A percentile compares a stretch with the other conserved stretches of the same genome.
These are phyloP conservation scores for Lasioglossum albipes DNA, from an alignment of 1,140 invertebrate genomes.

Conservation along the genomic window DNA sequence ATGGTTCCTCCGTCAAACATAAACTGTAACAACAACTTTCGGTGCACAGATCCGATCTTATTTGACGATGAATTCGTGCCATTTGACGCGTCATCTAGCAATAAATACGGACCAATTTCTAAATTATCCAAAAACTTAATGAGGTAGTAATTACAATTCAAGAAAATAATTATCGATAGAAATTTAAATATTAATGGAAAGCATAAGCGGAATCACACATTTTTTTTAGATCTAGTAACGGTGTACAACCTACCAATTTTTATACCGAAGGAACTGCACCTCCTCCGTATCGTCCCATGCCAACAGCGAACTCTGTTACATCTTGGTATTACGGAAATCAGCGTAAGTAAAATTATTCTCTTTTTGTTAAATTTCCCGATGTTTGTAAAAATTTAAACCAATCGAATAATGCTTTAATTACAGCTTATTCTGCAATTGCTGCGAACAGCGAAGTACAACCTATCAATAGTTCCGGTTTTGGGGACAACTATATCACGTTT, in stretches of 20 bases:
- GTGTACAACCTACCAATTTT: slow-evolving; percentile 73
- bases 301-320: slow-evolving; percentile 81
- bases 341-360: slow-evolving; percentile 67
- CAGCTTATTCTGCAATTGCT: slow-evolving; percentile 72
- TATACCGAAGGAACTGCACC: slow-evolving; percentile 75
- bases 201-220: not conserved
- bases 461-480: slow-evolving; percentile 65
- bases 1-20: slow-evolving; percentile 73
- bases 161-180: not conserved
- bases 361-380: too few relatives aligned
- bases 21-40: slow-evolving; percentile 81
- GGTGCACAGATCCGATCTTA: slow-evolving; percentile 83
- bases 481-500: slow-evolving; percentile 80
- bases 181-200: not conserved
- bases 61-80: slow-evolving; percentile 83
- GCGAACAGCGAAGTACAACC: slow-evolving; percentile 71
- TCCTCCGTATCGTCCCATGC: slow-evolving; percentile 79
- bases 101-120: slow-evolving; percentile 91
- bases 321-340: slow-evolving; percentile 80
- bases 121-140: slow-evolving; percentile 81
- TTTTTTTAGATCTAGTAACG: slow-evolving; percentile 66
- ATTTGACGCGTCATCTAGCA: slow-evolving; percentile 86
- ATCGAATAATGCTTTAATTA: slow-evolving; percentile 5
- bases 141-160: slow-evolving; percentile 60
- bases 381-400: not conserved